Conservation (phyloP, 2,797 vertebrate species). For the Psittacula derbiana region DNA sequence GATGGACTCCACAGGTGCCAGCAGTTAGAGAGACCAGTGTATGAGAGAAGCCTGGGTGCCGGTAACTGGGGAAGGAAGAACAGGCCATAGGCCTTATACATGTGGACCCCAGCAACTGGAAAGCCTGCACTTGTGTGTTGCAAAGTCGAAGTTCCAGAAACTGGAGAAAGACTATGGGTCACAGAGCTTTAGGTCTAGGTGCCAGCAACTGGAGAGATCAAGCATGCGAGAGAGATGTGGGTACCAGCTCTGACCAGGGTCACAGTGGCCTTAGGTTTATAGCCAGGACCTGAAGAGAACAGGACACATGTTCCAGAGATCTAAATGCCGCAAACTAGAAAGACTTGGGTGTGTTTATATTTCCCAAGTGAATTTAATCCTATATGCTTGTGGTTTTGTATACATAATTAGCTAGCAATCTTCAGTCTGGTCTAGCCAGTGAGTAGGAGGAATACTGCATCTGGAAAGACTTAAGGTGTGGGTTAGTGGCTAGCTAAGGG, state of each 20-base stretch:
- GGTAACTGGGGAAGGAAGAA: neutral
- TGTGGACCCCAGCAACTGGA: neutral
- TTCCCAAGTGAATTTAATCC: neutral
- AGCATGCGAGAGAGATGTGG: neutral
- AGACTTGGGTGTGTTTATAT: neutral
- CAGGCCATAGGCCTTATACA: neutral
- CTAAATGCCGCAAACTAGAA: neutral
- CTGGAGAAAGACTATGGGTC: neutral
- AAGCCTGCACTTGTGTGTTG: neutral
- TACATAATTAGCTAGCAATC: neutral
- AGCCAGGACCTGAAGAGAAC: neutral
- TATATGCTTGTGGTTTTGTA: neutral
- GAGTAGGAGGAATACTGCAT: neutral
- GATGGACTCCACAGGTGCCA: neutral
- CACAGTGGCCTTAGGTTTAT: neutral
- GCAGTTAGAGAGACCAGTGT: neutral
- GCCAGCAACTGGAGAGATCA: neutral
- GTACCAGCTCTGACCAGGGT: neutral
- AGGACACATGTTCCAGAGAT: neutral
- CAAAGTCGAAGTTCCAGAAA: neutral
- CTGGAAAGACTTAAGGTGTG: neutral
- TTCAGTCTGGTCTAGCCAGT: neutral
- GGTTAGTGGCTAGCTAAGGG: neutral
- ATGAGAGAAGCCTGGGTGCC: neutral
- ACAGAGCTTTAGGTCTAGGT: neutral